These are phyloP conservation scores for Chionomys nivalis DNA, from an alignment of 2,113 vertebrate species.

Conservation along the genomic window DNA sequence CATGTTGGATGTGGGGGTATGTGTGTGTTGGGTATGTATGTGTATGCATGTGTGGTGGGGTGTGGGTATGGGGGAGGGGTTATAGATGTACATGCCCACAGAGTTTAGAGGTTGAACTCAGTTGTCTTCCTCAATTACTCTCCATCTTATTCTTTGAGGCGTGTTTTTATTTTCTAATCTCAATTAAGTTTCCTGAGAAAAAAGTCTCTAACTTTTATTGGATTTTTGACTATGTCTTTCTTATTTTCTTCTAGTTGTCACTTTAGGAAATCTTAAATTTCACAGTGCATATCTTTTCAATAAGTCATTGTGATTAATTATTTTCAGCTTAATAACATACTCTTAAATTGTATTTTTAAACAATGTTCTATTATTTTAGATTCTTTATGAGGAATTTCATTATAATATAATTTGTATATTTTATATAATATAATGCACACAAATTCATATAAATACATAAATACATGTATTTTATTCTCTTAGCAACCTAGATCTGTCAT, in stretches of 20 bases:
- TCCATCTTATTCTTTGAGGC: not conserved
- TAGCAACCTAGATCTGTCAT: not conserved
- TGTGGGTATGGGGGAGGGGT: too few relatives aligned
- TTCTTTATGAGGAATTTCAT: too few relatives aligned
- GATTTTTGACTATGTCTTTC: not conserved
- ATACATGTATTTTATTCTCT: not conserved
- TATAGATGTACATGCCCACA: not conserved
- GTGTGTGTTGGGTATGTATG: too few relatives aligned
- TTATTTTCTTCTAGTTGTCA: not conserved
- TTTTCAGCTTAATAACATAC: not conserved
- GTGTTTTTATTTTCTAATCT: not conserved
- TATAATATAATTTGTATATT: not conserved
- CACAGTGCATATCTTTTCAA: not conserved
- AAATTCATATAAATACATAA: not conserved
- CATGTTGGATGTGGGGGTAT: too few relatives aligned
- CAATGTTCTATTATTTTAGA: not conserved
- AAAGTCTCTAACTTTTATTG: not conserved
- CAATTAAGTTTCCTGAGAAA: not conserved
- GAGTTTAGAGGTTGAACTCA: too few relatives aligned
- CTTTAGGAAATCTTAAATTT: not conserved
- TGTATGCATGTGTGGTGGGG: too few relatives aligned
- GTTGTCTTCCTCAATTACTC: not conserved
- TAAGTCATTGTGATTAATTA: not conserved
- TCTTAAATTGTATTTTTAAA: not conserved
- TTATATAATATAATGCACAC: not conserved